Conservation (phyloP, 2,797 vertebrate genomes). For the Malacoraja senta region DNA sequence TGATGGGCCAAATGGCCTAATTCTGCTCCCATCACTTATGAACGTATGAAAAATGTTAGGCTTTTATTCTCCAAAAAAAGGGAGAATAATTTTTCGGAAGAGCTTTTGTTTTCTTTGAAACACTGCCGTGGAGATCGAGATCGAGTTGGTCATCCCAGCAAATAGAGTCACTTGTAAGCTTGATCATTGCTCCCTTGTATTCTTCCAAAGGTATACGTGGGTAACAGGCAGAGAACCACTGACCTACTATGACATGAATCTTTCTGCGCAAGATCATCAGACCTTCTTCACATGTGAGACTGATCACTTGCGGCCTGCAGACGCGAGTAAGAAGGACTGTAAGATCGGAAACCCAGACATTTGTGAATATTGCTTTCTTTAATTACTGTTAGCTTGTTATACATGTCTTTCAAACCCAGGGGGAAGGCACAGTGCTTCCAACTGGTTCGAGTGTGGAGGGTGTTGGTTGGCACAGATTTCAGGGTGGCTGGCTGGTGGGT, state of each 20-base stretch:
- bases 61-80: background rate
- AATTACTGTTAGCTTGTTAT: background rate
- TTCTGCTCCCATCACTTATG: too few species aligned
- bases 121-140: background rate
- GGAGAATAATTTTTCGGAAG: background rate
- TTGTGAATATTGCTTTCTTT: slow-evolving; percentile 1
- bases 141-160: background rate
- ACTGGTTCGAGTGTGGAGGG: background rate
- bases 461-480: background rate
- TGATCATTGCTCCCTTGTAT: slow-evolving; percentile 40
- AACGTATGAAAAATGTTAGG: background rate
- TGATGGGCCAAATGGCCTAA: too few species aligned
- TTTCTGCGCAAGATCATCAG: slow-evolving; percentile 91
- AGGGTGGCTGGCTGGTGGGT: background rate
- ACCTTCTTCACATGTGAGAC: slow-evolving; percentile 95
- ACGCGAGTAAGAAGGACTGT: slow-evolving; percentile 73
- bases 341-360: slow-evolving; percentile 9
- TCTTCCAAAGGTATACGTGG: slow-evolving; percentile 77
- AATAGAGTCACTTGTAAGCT: background rate
- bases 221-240: slow-evolving; percentile 89
- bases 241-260: slow-evolving; percentile 93
- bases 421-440: background rate
- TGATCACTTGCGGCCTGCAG: slow-evolving; percentile 86
- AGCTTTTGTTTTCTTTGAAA: background rate
- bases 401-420: background rate